A percentile compares a stretch with the other conserved stretches of the same genome.
Conservation (phyloP, 1,140 invertebrate genomes). For the Pteromalus puparum region DNA sequence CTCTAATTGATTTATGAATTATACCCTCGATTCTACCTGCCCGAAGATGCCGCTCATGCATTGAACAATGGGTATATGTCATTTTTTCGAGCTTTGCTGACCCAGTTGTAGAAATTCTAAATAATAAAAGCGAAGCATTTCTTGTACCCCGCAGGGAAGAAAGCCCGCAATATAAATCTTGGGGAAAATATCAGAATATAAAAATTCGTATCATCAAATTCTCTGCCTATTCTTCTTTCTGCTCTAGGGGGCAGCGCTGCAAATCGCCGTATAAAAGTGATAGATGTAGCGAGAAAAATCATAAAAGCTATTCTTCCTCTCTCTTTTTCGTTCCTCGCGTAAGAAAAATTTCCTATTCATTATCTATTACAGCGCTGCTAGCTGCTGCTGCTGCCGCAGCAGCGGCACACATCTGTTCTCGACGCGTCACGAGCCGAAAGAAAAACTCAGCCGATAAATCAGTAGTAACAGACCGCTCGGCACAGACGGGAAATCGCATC, state of each 20-base stretch:
- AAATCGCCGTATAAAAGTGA: constrained; percentile 33
- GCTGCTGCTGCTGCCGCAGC: not conserved
- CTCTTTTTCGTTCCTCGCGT: not conserved
- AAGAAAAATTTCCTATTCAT: constrained; percentile 42
- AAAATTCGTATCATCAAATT: constrained; percentile 32
- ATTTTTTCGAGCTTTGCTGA: too few relatives aligned
- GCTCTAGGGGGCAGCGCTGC: not conserved
- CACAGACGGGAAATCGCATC: not conserved
- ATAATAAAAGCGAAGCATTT: too few relatives aligned
- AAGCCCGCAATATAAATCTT: not conserved
- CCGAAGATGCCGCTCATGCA: not conserved
- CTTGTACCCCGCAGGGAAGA: too few relatives aligned
- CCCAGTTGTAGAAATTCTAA: too few relatives aligned
- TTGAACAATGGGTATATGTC: not conserved
- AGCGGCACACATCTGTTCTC: constrained; percentile 21
- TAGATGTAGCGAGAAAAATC: constrained; percentile 44
- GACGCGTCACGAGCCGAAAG: not conserved
- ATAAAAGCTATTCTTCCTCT: constrained; percentile 15
- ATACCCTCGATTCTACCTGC: too few relatives aligned
- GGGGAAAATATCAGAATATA: not conserved
- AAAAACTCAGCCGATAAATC: constrained; percentile 29
- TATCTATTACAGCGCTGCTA: constrained; percentile 1
- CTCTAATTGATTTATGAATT: not conserved
- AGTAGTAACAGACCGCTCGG: not conserved
- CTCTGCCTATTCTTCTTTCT: constrained; percentile 5